Evolutionary conservation across 2,797 vertebrate genomes (phyloP), one percentile per base, ranked within the genome.

Genomic region (Amphiprion clarkii): DNA sequence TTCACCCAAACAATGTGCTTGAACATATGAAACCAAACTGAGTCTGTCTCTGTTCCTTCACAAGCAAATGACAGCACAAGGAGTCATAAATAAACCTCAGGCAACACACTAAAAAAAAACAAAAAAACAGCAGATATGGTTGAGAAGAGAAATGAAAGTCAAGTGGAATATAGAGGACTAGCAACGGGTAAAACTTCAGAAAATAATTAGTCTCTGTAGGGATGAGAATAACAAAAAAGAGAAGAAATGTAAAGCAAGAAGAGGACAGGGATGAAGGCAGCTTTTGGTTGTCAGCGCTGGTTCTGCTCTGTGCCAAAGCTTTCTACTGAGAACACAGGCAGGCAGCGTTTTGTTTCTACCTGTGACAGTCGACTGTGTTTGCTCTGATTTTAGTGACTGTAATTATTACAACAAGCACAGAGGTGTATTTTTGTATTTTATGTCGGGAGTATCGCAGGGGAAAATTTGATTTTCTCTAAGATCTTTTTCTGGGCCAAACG

Each of bases 181-280:
- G 79, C 70, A 86, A 79, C 19, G 48, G 75, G 72, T 82, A 69
- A 82, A 73, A 79, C 86, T 71, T 87, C 63, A 78, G 57, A 89
- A 93, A 91, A 92, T 93, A 94, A 95, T 94, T 90, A 91, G 88
- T 93, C 90, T 94, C 90, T 66, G 82, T 74, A 88, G 92, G 79
- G 74, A 84, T 71, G 70, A 78, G 62, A 63, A 27, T 76, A 21
- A 63, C 75, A 73, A 55, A 63, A 40, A 65, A 82, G 74, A 54
- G 58, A 39, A 61, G 3, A 61, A 42, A 56, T 44, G 23, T 53
- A 78, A 78, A 71, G 55, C 54, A 52, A 17, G 56, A 65, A 17
- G 4, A 79, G 74, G 71, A 82, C 65, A 48, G 52, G 52, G 54
- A 85, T 59, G 68, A 69, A 75, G 64, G 57, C 53, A 56, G 78